Evolutionary conservation across 2,888 invertebrate genomes (phyloP).

Genomic region (Biston betularia): DNA sequence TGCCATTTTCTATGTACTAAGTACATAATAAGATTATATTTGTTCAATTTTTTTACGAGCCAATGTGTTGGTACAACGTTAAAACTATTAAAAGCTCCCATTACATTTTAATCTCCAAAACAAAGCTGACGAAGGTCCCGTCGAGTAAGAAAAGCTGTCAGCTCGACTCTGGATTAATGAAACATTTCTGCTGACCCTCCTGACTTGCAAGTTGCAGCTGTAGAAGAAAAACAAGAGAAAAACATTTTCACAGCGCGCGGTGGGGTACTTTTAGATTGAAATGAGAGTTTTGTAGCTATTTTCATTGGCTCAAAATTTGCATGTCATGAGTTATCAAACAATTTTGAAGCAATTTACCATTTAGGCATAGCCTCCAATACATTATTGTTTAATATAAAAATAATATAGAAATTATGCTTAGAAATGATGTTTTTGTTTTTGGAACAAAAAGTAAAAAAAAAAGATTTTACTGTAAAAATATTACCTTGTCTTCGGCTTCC

Average conservation of each 20-base stretch:
- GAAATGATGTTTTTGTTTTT: too few relatives aligned
- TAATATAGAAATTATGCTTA: neutral
- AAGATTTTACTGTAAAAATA: constrained; percentile 17
- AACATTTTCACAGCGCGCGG: constrained; percentile 29
- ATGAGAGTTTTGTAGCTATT: constrained; percentile 19
- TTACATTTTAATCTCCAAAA: constrained; percentile 40
- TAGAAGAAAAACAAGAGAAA: constrained; percentile 28
- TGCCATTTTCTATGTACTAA: too few relatives aligned
- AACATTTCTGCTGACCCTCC: constrained; percentile 65
- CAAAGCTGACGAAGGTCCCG: constrained; percentile 57
- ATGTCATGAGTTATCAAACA: constrained; percentile 16
- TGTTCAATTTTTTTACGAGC: too few relatives aligned
- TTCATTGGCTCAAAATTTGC: constrained; percentile 14
- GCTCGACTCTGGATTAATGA: constrained; percentile 58
- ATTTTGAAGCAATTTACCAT: neutral
- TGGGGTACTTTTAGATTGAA: constrained; percentile 19
- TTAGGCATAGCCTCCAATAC: neutral
- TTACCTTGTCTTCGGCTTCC: constrained; percentile 97
- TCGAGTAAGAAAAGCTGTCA: constrained; percentile 51
- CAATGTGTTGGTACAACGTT: too few relatives aligned
- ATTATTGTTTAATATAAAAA: too few relatives aligned
- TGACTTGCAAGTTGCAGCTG: constrained; percentile 64
- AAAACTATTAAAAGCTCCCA: neutral
- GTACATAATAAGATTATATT: too few relatives aligned
- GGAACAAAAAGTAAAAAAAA: too few relatives aligned